Evolutionary conservation across 2,888 invertebrate species (phyloP).

Genomic region (Uropetala carovei): DNA sequence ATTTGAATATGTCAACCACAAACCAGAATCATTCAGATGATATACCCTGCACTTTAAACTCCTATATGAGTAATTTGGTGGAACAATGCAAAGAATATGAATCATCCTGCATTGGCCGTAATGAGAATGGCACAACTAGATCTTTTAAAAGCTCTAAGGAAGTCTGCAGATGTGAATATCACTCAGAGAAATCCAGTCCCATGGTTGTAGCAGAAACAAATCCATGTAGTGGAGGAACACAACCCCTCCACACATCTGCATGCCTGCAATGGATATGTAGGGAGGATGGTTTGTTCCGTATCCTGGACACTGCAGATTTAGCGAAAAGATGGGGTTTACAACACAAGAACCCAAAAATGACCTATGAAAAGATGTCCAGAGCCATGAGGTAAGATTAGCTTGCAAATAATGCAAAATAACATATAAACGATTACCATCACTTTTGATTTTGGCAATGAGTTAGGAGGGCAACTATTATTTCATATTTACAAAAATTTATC

Average conservation of each 20-base stretch:
- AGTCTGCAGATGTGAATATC: background rate
- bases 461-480: too few relatives aligned
- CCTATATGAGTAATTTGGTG: background rate
- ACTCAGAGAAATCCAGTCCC: background rate
- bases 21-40: background rate
- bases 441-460: too few relatives aligned
- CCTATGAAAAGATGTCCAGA: slow-evolving; percentile 69
- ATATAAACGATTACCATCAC: too few relatives aligned
- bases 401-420: too few relatives aligned
- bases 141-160: too few relatives aligned
- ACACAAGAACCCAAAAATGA: slow-evolving; percentile 69
- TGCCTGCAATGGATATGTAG: slow-evolving; percentile 68
- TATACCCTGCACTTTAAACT: background rate
- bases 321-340: slow-evolving; percentile 68
- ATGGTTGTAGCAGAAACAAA: too few relatives aligned
- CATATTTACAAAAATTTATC: too few relatives aligned
- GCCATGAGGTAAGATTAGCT: slow-evolving; percentile 68
- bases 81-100: background rate
- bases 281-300: slow-evolving; percentile 69
- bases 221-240: background rate
- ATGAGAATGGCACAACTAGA: background rate
- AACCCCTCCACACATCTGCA: background rate
- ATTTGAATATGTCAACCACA: background rate
- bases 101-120: background rate
- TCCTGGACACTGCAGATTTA: slow-evolving; percentile 68